Conservation (phyloP, 1,140 invertebrate genomes). For the Atta colombica region DNA sequence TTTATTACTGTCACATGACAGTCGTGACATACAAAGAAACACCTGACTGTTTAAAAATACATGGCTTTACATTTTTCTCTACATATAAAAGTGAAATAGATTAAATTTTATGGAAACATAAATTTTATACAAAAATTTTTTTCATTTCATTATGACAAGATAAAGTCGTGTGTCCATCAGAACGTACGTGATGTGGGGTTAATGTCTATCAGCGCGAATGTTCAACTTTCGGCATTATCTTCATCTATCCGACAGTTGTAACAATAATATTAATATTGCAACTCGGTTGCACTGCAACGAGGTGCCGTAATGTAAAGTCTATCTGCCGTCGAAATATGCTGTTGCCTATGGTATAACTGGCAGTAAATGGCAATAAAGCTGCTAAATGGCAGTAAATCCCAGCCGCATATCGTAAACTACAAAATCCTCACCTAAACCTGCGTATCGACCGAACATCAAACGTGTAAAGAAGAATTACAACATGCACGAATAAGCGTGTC, state of each 20-base stretch:
- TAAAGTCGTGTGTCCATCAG: slow-evolving; percentile 40
- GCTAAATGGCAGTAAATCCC: slow-evolving; percentile 43
- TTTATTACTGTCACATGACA: slow-evolving; percentile 15
- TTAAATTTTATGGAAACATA: slow-evolving; percentile 46
- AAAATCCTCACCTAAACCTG: slow-evolving; percentile 44
- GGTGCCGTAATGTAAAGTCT: slow-evolving; percentile 10
- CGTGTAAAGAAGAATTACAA: slow-evolving; percentile 48
- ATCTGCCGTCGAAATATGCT: slow-evolving; percentile 15
- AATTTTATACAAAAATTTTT: slow-evolving; percentile 22
- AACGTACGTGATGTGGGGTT: background rate
- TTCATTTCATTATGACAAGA: slow-evolving; percentile 15
- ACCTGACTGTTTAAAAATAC: slow-evolving; percentile 19
- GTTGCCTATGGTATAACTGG: background rate
- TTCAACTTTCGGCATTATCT: slow-evolving; percentile 19
- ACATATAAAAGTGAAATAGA: slow-evolving; percentile 26
- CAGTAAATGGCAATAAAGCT: background rate
- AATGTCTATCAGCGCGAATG: slow-evolving; percentile 22
- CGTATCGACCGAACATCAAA: slow-evolving; percentile 38
- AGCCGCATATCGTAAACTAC: slow-evolving; percentile 60
- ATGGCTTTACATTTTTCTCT: slow-evolving; percentile 1
- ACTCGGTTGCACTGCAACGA: slow-evolving; percentile 2
- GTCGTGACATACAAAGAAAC: slow-evolving; percentile 6
- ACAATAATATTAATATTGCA: slow-evolving; percentile 53
- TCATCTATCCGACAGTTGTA: background rate
- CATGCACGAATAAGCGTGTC: slow-evolving; percentile 9